phyloP scores from a whole-genome alignment of 2,113 vertebrate species.

The Catharus fuscescens region DNA sequence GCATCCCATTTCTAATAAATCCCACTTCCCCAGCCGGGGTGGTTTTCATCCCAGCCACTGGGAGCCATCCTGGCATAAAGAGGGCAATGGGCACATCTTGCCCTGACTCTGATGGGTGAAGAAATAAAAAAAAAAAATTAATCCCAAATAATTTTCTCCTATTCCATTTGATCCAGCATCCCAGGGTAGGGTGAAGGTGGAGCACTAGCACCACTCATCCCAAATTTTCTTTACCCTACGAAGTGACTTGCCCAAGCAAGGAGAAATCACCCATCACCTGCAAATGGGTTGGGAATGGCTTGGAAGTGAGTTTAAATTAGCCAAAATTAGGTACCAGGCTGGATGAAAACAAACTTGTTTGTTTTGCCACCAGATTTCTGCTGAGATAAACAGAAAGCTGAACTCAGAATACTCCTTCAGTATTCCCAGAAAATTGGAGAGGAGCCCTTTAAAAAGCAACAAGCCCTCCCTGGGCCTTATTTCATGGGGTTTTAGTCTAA shows the following conservation, averaged over 20 bases:
- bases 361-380: background rate
- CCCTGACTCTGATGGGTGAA: background rate
- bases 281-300: background rate
- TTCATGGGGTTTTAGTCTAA: background rate
- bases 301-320: background rate
- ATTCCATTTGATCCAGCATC: background rate
- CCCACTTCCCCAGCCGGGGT: background rate
- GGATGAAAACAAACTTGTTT: background rate
- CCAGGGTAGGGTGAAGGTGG: background rate
- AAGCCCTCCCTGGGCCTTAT: rapidly evolving
- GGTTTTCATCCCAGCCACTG: background rate
- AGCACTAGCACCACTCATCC: background rate
- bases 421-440: background rate
- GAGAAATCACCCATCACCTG: background rate
- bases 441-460: background rate
- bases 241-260: background rate
- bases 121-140: background rate
- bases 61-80: background rate
- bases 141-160: background rate
- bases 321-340: background rate
- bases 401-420: rapidly evolving
- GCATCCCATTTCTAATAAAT: background rate
- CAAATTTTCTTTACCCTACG: background rate
- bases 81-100: rapidly evolving
- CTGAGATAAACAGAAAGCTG: background rate